Percentiles rank a stretch among this genome's conserved stretches.
phyloP scores from a whole-genome alignment of 2,113 vertebrate species.

The Microtus montanus region DNA sequence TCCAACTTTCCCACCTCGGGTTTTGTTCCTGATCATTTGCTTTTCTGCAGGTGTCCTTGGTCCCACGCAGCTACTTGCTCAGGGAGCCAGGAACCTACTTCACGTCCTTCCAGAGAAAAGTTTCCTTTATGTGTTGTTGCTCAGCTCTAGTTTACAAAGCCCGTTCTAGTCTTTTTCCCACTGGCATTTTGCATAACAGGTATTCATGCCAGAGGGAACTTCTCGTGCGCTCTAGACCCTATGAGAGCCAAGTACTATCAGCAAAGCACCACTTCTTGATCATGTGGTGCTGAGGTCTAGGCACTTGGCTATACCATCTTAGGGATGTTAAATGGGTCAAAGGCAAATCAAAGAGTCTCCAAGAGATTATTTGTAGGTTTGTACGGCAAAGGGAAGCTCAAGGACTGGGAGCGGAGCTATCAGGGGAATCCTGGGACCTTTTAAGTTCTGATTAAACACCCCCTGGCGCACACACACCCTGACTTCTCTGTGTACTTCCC shows the following conservation, averaged over 20 bases:
- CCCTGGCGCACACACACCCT: not conserved
- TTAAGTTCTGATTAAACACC: not conserved
- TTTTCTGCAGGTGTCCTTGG: accelerated
- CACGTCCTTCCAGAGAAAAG: not conserved
- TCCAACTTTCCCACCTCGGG: not conserved
- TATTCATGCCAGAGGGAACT: constrained; percentile 5
- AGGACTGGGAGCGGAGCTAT: not conserved
- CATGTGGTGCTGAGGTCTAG: not conserved
- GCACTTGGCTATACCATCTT: not conserved
- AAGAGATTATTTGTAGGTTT: not conserved
- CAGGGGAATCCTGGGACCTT: not conserved
- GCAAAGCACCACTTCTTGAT: not conserved
- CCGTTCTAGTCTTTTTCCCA: not conserved
- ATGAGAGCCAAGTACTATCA: not conserved
- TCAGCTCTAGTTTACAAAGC: not conserved
- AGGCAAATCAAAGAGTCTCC: not conserved
- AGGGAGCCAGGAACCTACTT: not conserved
- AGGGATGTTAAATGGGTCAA: not conserved
- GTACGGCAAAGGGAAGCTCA: not conserved
- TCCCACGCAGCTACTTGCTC: not conserved
- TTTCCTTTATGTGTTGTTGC: not conserved
- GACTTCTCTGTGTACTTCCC: not conserved
- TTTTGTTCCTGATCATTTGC: not conserved
- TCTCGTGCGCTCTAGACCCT: not conserved
- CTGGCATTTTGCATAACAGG: not conserved